Conservation (phyloP, 1,140 invertebrate genomes). For the Pseudomyrmex sp. region DNA sequence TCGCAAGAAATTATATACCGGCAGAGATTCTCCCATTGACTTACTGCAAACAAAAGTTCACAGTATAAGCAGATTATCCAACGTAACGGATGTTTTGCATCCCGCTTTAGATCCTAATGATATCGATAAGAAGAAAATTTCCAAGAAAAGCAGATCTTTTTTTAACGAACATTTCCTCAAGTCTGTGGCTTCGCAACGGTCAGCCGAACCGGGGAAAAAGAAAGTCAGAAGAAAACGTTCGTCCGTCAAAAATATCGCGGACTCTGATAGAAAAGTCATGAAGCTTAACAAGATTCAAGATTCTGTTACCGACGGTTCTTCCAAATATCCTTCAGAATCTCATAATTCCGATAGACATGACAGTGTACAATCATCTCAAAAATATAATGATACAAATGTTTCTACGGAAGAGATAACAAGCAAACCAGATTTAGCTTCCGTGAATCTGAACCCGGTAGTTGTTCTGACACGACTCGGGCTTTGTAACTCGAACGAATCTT, state of each 20-base stretch:
- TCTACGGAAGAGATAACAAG: not conserved
- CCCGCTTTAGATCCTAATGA: constrained; percentile 68
- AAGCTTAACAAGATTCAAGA: not conserved
- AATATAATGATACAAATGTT: not conserved
- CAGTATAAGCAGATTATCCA: not conserved
- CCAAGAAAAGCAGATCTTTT: not conserved
- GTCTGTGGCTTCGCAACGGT: not conserved
- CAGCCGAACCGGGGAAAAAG: not conserved
- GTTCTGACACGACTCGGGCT: not conserved
- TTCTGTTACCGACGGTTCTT: not conserved
- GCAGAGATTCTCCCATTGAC: constrained; percentile 72
- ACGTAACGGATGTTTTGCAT: constrained; percentile 54
- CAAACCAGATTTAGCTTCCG: not conserved
- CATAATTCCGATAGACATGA: not conserved
- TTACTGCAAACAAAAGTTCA: constrained; percentile 43
- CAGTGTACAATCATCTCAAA: not conserved
- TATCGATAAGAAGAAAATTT: not conserved
- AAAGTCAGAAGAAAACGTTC: not conserved
- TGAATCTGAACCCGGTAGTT: constrained; percentile 27
- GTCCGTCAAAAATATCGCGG: not conserved
- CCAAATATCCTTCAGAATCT: not conserved
- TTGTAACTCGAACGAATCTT: not conserved
- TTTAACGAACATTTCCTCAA: not conserved
- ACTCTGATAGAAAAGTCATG: not conserved
- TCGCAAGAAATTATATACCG: constrained; percentile 75